Percentiles rank a stretch among this genome's conserved stretches.
Conservation (phyloP, 2,113 vertebrate genomes). For the Lepus timidus region DNA sequence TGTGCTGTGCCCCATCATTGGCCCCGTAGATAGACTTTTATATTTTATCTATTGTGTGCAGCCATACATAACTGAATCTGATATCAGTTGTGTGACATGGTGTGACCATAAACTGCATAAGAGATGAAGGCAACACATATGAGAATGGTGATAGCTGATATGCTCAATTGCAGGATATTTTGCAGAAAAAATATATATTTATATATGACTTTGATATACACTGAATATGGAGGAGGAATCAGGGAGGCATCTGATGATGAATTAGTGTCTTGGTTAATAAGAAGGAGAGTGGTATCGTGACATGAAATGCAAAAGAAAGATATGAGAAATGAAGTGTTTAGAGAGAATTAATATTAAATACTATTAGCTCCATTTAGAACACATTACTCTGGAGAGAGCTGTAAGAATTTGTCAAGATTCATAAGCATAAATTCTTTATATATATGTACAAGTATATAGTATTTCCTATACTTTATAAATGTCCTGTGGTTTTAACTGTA, state of each 20-base stretch:
- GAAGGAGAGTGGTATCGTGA: not conserved
- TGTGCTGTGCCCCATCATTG: no score
- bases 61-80: not conserved
- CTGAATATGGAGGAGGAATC: not conserved
- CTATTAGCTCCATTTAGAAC: not conserved
- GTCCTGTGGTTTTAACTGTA: not conserved
- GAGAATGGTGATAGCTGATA: no score
- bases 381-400: not conserved
- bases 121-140: not conserved
- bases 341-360: not conserved
- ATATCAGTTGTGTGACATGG: not conserved
- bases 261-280: not conserved
- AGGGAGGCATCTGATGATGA: not conserved
- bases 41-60: not conserved
- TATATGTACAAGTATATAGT: not conserved
- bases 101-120: not conserved
- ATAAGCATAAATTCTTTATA: not conserved
- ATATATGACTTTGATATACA: not conserved
- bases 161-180: not conserved
- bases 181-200: not conserved
- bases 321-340: not conserved
- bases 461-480: not conserved
- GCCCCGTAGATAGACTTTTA: no score
- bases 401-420: not conserved
- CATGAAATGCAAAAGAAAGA: not conserved